Evolutionary conservation across 2,797 vertebrate species (phyloP).

Genomic region (Danio choprae): DNA sequence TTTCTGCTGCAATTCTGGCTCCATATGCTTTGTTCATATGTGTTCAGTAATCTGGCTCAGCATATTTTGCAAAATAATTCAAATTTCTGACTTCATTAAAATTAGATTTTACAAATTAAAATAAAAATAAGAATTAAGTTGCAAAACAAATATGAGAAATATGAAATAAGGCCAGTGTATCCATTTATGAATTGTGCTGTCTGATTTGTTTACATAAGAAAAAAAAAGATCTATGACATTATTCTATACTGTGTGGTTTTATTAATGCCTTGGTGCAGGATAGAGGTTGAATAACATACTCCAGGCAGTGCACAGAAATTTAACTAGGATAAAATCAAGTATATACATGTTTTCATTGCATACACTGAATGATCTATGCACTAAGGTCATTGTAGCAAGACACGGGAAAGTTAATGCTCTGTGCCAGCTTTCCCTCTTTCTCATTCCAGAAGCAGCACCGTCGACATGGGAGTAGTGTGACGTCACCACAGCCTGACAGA

Average conservation of each 20-base stretch:
- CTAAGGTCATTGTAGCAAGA: background rate
- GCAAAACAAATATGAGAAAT: background rate
- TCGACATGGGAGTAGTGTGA: conserved; percentile 45
- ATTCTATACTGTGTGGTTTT: background rate
- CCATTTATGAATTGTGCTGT: background rate
- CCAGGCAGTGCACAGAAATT: background rate
- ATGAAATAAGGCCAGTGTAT: background rate
- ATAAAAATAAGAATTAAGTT: background rate
- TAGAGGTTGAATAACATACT: background rate
- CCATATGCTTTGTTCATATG: background rate
- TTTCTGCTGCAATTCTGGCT: background rate
- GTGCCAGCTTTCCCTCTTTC: conserved; percentile 16
- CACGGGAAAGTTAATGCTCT: background rate
- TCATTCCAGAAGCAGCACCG: conserved; percentile 36
- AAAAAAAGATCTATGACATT: background rate
- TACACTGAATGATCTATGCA: background rate
- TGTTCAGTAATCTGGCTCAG: background rate
- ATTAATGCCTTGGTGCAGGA: background rate
- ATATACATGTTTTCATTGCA: background rate
- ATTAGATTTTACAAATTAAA: background rate
- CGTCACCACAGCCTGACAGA: conserved; percentile 53
- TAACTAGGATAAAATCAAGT: background rate
- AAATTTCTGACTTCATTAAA: background rate
- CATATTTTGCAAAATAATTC: background rate
- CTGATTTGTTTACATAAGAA: background rate